These are phyloP conservation scores for Gymnopithys bicolor DNA, from an alignment of 2,797 vertebrate species.

Conservation along the genomic window DNA sequence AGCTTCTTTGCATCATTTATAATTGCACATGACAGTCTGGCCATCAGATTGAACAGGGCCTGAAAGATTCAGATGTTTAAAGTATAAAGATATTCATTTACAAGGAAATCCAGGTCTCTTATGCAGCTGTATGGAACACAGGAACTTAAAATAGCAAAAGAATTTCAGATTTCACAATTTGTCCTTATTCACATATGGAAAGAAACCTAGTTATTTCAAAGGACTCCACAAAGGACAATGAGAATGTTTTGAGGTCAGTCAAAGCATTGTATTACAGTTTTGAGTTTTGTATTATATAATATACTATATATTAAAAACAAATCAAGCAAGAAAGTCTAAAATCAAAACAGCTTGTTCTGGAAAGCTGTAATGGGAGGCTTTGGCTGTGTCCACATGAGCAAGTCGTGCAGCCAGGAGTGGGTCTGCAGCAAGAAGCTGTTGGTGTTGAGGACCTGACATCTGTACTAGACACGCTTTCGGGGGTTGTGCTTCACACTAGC, in stretches of 20 bases:
- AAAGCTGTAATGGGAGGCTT: neutral
- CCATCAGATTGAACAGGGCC: neutral
- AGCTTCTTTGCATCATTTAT: neutral
- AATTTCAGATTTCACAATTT: conserved; percentile 55
- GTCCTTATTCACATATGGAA: conserved; percentile 39
- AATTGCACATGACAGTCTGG: neutral
- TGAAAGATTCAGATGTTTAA: neutral
- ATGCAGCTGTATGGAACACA: neutral
- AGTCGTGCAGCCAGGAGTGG: neutral
- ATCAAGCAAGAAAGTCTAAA: conserved; percentile 32
- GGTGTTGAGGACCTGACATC: conserved; percentile 48
- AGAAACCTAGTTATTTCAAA: conserved; percentile 50
- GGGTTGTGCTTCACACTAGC: conserved; percentile 29
- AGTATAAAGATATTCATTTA: neutral
- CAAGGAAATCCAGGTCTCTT: neutral
- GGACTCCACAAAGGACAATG: conserved; percentile 43
- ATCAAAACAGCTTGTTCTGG: conserved; percentile 44
- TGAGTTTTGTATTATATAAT: conserved; percentile 52
- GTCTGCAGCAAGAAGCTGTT: conserved; percentile 3
- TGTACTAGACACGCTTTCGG: conserved; percentile 14
- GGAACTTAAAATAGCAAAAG: neutral
- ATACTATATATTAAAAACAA: conserved; percentile 59
- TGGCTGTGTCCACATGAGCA: neutral
- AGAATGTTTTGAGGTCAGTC: conserved; percentile 58
- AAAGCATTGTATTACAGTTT: conserved; percentile 57